Percentiles rank a stretch among this genome's conserved stretches.
Conservation (phyloP, 2,888 invertebrate genomes). For the Dinocampus coccinellae region DNA sequence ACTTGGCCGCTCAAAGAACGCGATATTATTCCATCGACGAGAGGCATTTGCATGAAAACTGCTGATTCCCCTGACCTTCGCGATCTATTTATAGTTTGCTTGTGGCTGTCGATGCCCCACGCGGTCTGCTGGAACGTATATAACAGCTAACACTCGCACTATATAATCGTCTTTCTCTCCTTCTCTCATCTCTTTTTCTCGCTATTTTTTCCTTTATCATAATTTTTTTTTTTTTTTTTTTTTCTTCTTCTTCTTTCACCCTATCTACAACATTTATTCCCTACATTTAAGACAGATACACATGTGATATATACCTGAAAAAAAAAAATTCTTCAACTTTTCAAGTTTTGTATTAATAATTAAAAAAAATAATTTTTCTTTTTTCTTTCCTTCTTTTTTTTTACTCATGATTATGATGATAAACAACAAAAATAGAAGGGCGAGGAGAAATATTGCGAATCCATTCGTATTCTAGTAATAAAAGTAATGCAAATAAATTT, state of each 20-base stretch:
- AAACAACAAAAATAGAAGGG: too few relatives aligned
- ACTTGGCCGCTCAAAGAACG: constrained; percentile 49
- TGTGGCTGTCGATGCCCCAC: constrained; percentile 59
- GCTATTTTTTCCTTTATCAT: too few relatives aligned
- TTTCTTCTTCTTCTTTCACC: too few relatives aligned
- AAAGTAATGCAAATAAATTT: neutral
- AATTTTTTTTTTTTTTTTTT: too few relatives aligned
- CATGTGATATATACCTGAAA: neutral
- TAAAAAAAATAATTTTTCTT: too few relatives aligned
- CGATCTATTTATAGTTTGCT: constrained; percentile 62
- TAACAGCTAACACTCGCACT: constrained; percentile 13
- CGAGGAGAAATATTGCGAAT: neutral
- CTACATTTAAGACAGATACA: neutral
- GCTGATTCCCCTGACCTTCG: constrained; percentile 66
- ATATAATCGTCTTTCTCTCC: neutral
- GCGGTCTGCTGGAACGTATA: constrained; percentile 44
- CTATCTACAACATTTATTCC: neutral
- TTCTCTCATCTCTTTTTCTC: too few relatives aligned
- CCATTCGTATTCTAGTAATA: neutral
- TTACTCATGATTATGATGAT: too few relatives aligned
- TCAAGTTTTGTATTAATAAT: too few relatives aligned
- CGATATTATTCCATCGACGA: constrained; percentile 64
- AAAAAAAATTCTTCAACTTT: too few relatives aligned
- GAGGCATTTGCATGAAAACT: constrained; percentile 65
- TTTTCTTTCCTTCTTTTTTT: too few relatives aligned